Base-by-base conservation (phyloP, 2,888 invertebrate species). In the Philonicus albiceps region DNA sequence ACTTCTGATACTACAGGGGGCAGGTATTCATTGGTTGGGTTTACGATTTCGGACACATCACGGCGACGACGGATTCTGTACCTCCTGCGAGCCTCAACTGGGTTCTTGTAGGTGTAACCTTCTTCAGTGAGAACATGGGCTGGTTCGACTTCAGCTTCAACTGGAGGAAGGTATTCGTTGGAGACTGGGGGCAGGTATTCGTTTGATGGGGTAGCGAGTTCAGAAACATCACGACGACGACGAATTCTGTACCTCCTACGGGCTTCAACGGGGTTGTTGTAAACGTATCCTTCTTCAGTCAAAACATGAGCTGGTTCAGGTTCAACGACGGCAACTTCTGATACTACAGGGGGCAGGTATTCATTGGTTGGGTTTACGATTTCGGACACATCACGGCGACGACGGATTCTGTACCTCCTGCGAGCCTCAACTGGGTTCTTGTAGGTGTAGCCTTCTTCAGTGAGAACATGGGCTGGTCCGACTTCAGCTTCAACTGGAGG, bases 191-290 rank as follows among this genome's bases (percentile, higher is more conserved):
- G 84, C 11, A 85, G 55, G 49, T 85, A 85, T 27, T 85, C 84
- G 16, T 73, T 72, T 11, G 43, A 43, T 85, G 84, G 84, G 53
- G 6, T 19, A 13, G 53, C 80, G 3, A 85, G 43, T 64, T 85
- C 84, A n/a, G 84, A 85, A 27, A 85, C 84, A 73, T 85, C 84
- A 80, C 80, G 80, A 49, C 80, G 80, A 31, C 80, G 80, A n/a
- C 80, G 80, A 53, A 80, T 80, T 31, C 80, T 80, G 30, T 49
- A 80, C 80, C 80, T 80, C 80, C 80, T 80, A 27, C 80, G 43
- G 31, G 80, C 80, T 30, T 80, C 80, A 30, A 49, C 53, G 2
- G 80, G 80, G 31, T 80, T 49, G 8, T 80, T 80, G 80, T 80
- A 80, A 13, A 13, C 3, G 31, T 80, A 80, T n/a, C 80, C 84